Conservation (phyloP, 1,140 invertebrate species). For the Philopotamus ludificatus region DNA sequence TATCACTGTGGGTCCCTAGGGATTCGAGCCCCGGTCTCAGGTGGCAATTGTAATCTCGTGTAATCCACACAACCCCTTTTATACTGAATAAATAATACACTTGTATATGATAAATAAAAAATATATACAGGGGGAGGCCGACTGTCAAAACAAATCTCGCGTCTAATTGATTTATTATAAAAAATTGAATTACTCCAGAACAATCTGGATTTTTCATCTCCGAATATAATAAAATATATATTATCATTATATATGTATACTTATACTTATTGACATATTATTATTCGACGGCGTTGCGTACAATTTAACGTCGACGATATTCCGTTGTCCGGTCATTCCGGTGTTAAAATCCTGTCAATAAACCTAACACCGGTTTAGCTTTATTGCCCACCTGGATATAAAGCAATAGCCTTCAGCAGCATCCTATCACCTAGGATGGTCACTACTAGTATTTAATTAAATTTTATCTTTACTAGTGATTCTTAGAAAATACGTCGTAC, state of each 20-base stretch:
- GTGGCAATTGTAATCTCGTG: constrained; percentile 26
- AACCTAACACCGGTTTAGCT: constrained; percentile 24
- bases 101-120: not conserved
- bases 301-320: too few relatives aligned
- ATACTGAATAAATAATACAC: constrained; percentile 16
- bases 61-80: constrained; percentile 22
- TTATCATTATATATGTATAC: too few relatives aligned
- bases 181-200: not conserved
- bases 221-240: too few relatives aligned
- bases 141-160: constrained; percentile 10
- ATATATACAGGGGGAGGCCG: not conserved
- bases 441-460: too few relatives aligned
- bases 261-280: too few relatives aligned
- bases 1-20: not conserved
- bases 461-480: too few relatives aligned
- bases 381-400: constrained; percentile 15
- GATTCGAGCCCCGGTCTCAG: constrained; percentile 10
- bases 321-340: not conserved
- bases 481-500: too few relatives aligned
- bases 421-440: too few relatives aligned
- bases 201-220: too few relatives aligned
- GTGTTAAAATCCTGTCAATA: constrained; percentile 16
- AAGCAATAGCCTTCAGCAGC: too few relatives aligned
- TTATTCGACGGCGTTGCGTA: too few relatives aligned
- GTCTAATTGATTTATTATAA: not conserved